Evolutionary conservation across 2,113 vertebrate genomes (phyloP).

Genomic region (Lontra canadensis): DNA sequence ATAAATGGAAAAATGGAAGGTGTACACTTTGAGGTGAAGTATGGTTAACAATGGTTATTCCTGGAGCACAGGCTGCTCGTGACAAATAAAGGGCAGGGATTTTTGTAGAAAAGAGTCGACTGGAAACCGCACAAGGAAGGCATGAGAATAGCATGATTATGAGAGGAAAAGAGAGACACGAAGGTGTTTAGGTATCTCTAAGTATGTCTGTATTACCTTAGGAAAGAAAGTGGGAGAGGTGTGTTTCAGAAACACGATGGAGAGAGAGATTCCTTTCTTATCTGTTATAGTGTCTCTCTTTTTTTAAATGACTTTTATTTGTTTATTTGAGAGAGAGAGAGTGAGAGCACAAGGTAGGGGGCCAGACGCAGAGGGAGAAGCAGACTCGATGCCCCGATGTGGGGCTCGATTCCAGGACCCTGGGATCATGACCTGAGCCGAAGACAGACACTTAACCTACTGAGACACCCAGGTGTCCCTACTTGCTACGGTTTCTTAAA

Average conservation of each 20-base stretch:
- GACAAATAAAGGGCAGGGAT: not conserved
- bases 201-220: not conserved
- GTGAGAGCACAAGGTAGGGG: not conserved
- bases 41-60: not conserved
- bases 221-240: not conserved
- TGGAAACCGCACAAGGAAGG: not conserved
- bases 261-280: not conserved
- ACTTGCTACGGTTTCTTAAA: not conserved
- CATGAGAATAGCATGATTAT: not conserved
- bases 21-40: not conserved
- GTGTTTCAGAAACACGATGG: not conserved
- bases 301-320: not conserved
- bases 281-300: not conserved
- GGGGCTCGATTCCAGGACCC: no score
- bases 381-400: not conserved
- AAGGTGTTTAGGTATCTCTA: not conserved
- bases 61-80: not conserved
- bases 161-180: not conserved
- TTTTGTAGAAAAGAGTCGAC: not conserved
- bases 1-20: not conserved
- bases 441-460: not conserved
- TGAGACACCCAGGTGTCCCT: not conserved
- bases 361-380: not conserved
- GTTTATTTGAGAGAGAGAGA: not conserved
- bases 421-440: not conserved